phyloP scores from a whole-genome alignment of 2,888 invertebrate genomes.

The Tridacna gigas region DNA sequence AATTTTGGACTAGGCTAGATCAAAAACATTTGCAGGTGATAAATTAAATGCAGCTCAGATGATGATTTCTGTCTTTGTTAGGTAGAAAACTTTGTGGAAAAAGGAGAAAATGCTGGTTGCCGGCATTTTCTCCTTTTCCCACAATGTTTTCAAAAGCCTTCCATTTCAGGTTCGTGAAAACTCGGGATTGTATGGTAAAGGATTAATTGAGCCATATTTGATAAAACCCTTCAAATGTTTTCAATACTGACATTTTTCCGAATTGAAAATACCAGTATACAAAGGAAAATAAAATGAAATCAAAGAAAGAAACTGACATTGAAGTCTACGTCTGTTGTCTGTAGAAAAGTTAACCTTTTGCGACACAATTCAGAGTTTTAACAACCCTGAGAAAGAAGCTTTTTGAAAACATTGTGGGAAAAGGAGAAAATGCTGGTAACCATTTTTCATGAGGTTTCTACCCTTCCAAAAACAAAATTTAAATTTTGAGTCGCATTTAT shows the following conservation, averaged over 20 bases:
- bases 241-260: too few species aligned
- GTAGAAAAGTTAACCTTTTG: background rate
- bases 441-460: background rate
- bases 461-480: too few species aligned
- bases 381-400: background rate
- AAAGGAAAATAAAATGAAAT: too few species aligned
- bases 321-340: background rate
- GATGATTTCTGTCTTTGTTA: too few species aligned
- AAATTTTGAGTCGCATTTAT: too few species aligned
- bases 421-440: background rate
- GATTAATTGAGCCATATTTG: too few species aligned
- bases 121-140: background rate
- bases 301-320: too few species aligned
- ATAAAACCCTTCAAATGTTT: too few species aligned
- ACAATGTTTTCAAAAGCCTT: background rate
- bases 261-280: too few species aligned
- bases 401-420: background rate
- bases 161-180: background rate
- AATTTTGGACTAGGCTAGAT: too few species aligned
- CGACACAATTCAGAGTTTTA: background rate
- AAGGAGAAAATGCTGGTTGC: background rate
- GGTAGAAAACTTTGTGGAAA: background rate
- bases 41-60: too few species aligned
- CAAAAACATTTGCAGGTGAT: too few species aligned
- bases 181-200: background rate